Conservation (phyloP, 2,113 vertebrate species). For the Ceyx melanurus region DNA sequence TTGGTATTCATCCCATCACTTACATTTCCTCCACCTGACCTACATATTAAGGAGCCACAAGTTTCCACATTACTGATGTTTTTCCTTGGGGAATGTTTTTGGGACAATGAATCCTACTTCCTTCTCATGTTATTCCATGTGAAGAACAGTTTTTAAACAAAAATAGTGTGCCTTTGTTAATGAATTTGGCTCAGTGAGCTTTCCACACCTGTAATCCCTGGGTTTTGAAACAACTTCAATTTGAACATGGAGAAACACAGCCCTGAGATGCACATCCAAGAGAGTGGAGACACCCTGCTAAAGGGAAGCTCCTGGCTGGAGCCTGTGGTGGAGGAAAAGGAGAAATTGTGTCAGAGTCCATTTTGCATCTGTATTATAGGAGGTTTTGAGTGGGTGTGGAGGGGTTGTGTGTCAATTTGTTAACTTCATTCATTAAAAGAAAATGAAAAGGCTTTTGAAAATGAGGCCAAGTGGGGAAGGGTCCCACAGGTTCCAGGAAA, state of each 20-base stretch:
- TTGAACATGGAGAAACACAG: not conserved
- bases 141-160: not conserved
- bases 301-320: not conserved
- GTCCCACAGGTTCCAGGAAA: not conserved
- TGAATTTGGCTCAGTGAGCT: not conserved
- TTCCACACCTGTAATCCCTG: not conserved
- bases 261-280: not conserved
- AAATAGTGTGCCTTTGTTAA: not conserved
- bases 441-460: not conserved
- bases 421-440: not conserved
- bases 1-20: no score
- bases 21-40: not conserved
- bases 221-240: not conserved
- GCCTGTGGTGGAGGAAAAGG: not conserved
- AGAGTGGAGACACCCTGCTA: not conserved
- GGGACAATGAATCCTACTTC: not conserved
- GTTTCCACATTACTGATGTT: accelerated
- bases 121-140: not conserved
- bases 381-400: not conserved
- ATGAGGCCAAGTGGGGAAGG: not conserved
- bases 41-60: not conserved
- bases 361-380: not conserved
- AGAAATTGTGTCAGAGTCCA: not conserved
- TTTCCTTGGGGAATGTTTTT: not conserved
- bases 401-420: not conserved